phyloP scores from a whole-genome alignment of 2,113 vertebrate species.

The Bufo bufo region DNA sequence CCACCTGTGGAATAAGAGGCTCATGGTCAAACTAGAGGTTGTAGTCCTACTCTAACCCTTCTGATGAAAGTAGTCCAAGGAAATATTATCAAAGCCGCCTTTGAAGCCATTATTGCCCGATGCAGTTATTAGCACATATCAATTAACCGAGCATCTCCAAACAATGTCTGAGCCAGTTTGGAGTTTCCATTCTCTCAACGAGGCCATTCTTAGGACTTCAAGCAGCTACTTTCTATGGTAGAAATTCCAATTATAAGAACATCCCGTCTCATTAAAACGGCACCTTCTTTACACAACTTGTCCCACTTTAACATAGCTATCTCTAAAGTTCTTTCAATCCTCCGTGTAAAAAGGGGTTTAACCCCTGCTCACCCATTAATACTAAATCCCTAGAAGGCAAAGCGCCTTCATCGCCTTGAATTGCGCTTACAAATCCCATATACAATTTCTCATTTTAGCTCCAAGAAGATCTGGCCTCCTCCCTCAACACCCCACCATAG shows the following conservation, averaged over 20 bases:
- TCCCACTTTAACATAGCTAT: slow-evolving; percentile 30
- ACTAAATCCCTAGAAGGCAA: slow-evolving; percentile 52
- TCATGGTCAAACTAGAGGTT: neutral
- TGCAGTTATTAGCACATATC: slow-evolving; percentile 8
- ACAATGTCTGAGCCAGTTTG: neutral
- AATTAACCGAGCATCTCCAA: neutral
- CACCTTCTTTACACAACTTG: slow-evolving; percentile 39
- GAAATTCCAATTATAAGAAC: slow-evolving; percentile 39
- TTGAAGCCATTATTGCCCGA: neutral
- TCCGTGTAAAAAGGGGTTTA: slow-evolving; percentile 21
- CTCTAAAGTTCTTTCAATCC: slow-evolving; percentile 6
- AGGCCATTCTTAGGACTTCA: neutral
- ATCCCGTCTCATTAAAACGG: slow-evolving; percentile 44
- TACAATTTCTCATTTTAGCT: slow-evolving; percentile 56
- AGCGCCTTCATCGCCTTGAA: slow-evolving; percentile 8
- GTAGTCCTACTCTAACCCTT: neutral
- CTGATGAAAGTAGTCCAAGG: neutral
- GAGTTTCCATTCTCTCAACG: neutral
- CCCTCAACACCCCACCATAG: slow-evolving; percentile 36
- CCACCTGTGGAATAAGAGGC: neutral
- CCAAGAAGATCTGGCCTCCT: slow-evolving; percentile 45
- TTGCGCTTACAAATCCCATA: slow-evolving; percentile 49
- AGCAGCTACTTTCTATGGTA: slow-evolving; percentile 18
- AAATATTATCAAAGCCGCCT: neutral
- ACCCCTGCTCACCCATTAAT: slow-evolving; percentile 30